Conservation (phyloP, 2,888 invertebrate genomes). For the Exephanes ischioxanthus region DNA sequence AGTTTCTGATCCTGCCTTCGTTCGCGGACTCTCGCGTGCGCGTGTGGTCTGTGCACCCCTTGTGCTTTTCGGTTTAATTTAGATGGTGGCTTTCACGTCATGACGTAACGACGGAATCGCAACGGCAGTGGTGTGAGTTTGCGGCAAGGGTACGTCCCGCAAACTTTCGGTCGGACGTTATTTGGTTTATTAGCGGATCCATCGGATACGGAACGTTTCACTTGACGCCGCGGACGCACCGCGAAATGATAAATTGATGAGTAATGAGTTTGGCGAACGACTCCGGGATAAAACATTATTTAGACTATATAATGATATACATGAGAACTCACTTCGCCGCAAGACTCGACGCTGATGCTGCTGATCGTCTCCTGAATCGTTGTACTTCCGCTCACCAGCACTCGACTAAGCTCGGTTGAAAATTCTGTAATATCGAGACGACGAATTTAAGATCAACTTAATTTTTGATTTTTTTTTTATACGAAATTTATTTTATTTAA, state of each 20-base stretch:
- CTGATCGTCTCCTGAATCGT: conserved; percentile 73
- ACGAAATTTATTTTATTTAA: conserved; percentile 4
- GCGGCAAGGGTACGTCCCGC: not conserved
- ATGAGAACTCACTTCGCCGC: conserved; percentile 69
- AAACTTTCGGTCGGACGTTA: conserved; percentile 40
- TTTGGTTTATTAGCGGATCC: conserved; percentile 57
- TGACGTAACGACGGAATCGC: conserved; percentile 55
- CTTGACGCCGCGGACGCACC: conserved; percentile 23
- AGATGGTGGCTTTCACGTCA: conserved; percentile 43
- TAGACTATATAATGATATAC: conserved; percentile 15
- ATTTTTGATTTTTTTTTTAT: not conserved
- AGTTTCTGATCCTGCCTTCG: conserved; percentile 48
- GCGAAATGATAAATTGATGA: conserved; percentile 60
- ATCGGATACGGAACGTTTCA: conserved; percentile 54
- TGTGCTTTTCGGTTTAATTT: conserved; percentile 65
- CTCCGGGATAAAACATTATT: conserved; percentile 25
- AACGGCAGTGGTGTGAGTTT: not conserved
- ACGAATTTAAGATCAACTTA: conserved; percentile 12
- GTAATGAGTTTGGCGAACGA: conserved; percentile 58
- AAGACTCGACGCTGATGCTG: conserved; percentile 66
- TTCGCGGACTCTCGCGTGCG: conserved; percentile 2
- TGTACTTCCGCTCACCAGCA: conserved; percentile 73
- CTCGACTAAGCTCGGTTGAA: conserved; percentile 76
- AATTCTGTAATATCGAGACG: conserved; percentile 71
- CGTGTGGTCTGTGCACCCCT: conserved; percentile 23